Percentiles rank a stretch among this genome's conserved stretches.
These are phyloP conservation scores for Cebus imitator DNA, from an alignment of 2,113 vertebrate genomes.

Conservation along the genomic window DNA sequence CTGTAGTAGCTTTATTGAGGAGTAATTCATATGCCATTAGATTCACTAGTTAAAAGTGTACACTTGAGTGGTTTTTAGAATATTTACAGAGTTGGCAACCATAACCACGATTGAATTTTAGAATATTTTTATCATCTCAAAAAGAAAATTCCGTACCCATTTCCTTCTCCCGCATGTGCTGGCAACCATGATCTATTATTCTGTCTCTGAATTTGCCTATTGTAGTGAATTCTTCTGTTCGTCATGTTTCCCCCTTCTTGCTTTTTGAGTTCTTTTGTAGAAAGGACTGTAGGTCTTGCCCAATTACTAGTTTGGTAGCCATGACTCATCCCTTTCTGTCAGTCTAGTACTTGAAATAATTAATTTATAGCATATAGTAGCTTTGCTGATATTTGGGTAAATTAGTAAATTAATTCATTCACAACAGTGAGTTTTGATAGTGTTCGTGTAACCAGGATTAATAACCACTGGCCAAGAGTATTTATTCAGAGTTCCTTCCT, in stretches of 20 bases:
- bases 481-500: neutral
- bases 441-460: neutral
- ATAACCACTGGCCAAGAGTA: conserved; percentile 6
- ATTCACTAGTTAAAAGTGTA: neutral
- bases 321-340: neutral
- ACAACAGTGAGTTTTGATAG: neutral
- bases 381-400: neutral
- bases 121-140: neutral
- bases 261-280: neutral
- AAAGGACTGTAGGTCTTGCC: neutral
- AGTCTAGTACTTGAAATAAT: neutral
- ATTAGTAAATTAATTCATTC: neutral
- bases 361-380: neutral
- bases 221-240: neutral
- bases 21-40: neutral
- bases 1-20: neutral
- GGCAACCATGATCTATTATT: neutral
- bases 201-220: conserved; percentile 21
- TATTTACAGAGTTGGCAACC: neutral
- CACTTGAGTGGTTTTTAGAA: neutral
- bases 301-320: neutral
- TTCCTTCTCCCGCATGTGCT: neutral
- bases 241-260: neutral
- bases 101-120: neutral
- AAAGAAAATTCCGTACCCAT: neutral